Percentiles rank a stretch among this genome's conserved stretches.
Evolutionary conservation across 2,113 vertebrate species (phyloP).

Genomic region (Poeciliopsis prolifica): DNA sequence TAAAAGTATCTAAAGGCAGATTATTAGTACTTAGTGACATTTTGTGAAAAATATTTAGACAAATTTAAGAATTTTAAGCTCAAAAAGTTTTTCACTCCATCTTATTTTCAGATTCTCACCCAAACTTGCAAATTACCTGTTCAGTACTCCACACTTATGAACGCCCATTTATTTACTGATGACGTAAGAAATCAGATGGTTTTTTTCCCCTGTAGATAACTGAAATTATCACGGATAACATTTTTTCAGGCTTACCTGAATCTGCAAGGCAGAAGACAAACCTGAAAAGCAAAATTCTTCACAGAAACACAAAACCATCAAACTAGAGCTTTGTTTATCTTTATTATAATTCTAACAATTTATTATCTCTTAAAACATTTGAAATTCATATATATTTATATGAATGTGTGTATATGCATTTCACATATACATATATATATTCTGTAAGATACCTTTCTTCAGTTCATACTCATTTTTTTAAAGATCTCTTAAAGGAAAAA

Average conservation of each 20-base stretch:
- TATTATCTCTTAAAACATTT: constrained; percentile 85
- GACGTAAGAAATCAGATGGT: no score
- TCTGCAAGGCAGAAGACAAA: background rate
- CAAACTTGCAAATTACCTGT: no score
- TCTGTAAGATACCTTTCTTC: constrained; percentile 79
- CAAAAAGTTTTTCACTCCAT: no score
- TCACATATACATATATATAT: constrained; percentile 82
- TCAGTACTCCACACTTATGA: no score
- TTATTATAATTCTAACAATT: constrained; percentile 86
- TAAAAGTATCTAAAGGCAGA: no score
- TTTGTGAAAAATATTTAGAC: no score
- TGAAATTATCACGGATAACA: background rate
- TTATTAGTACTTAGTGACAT: no score
- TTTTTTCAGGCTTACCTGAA: background rate
- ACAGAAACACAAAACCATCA: constrained; percentile 13
- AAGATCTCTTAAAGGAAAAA: constrained; percentile 75
- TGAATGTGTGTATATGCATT: constrained; percentile 78
- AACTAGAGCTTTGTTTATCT: constrained; percentile 75
- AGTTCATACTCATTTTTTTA: constrained; percentile 74
- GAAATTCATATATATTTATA: constrained; percentile 80
- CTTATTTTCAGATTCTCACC: no score
- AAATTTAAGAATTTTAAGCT: no score
- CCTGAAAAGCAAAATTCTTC: background rate
- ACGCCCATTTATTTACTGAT: no score
- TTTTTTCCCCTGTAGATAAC: background rate